Evolutionary conservation across 92 coral and sea anemone genomes (phyloP).

Genomic region (Heliopora coerulea): DNA sequence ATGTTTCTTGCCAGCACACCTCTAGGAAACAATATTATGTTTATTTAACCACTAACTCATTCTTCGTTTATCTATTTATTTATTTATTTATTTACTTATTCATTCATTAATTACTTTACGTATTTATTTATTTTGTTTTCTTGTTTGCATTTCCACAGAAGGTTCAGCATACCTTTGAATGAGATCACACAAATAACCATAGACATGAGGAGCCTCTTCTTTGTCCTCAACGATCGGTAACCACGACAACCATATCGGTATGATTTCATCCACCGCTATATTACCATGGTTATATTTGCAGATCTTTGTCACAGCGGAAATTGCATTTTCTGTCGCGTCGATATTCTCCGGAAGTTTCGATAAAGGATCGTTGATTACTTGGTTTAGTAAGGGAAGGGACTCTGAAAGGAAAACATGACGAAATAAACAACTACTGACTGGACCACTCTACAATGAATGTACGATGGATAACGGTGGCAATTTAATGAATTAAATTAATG

Average conservation of each 20-base stretch:
- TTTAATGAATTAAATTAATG: no score
- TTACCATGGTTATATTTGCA: conserved; percentile 99
- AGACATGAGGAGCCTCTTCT: conserved; percentile 96
- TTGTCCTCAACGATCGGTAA: conserved; percentile 92
- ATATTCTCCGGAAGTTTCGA: conserved; percentile 89
- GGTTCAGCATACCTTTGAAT: conserved; percentile 85
- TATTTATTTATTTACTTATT: no score
- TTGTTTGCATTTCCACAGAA: no score
- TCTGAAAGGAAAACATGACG: conserved; percentile 69
- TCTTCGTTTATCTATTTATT: no score
- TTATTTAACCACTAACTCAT: no score
- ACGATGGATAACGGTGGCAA: no score
- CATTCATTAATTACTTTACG: no score
- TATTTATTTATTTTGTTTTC: no score
- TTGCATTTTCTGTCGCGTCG: conserved; percentile 96
- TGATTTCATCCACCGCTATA: conserved; percentile 80
- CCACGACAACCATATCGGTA: conserved; percentile 86
- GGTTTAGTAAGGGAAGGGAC: conserved; percentile 72
- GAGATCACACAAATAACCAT: conserved; percentile 93
- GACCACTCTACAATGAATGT: no score
- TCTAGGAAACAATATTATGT: no score
- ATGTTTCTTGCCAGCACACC: no score
- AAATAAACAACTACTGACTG: no score
- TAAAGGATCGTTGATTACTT: conserved; percentile 76
- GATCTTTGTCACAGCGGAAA: conserved; percentile 95